Evolutionary conservation across 2,888 invertebrate genomes (phyloP), one percentile per base, ranked within the genome.

Genomic region (Slavum lentiscoides): DNA sequence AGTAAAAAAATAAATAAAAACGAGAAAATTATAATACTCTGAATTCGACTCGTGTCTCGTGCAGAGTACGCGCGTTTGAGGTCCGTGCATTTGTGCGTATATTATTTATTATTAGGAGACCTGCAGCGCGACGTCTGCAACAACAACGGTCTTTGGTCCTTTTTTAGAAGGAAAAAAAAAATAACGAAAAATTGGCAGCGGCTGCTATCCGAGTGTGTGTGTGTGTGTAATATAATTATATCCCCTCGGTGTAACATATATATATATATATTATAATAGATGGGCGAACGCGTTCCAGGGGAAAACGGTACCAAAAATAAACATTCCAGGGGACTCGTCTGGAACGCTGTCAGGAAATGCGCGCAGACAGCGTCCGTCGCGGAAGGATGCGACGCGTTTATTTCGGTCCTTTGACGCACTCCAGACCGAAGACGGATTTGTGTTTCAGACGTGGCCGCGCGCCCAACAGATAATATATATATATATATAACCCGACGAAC

Each of bases 311-410:
- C 77, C 53, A 53, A 77, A 77, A 77, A 77, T 77, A 77, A 77
- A 77, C 77, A 77, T 70, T 77, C 77, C 77, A 77, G 77, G 77
- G 69, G 68, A 69, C 77, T 61, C 77, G 53, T 77, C 77, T 77
- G 77, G 77, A 77, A 77, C 69, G 43, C 39, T 69, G 69, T 77
- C 77, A 77, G 77, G 77, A 77, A 69, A 77, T 43, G 74, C 74
- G 3, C 15, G 49, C 37, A 19, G 58, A 39, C 37, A n/a, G 21
- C 17, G 17, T 37, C 15, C 17, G 69, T 53, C 30, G 53, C 15
- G 23, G 13, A 30, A 30, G 21, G n/a, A 7, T 21, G n/a, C 61
- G 61, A 23, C 37, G 30, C 1, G 74, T 67, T 70, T 77, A 77
- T 77, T 77, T 77, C 61, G 61, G 77, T 77, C 61, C 69, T 70